phyloP scores from a whole-genome alignment of 2,113 vertebrate species.

The Oceanodroma tethys region DNA sequence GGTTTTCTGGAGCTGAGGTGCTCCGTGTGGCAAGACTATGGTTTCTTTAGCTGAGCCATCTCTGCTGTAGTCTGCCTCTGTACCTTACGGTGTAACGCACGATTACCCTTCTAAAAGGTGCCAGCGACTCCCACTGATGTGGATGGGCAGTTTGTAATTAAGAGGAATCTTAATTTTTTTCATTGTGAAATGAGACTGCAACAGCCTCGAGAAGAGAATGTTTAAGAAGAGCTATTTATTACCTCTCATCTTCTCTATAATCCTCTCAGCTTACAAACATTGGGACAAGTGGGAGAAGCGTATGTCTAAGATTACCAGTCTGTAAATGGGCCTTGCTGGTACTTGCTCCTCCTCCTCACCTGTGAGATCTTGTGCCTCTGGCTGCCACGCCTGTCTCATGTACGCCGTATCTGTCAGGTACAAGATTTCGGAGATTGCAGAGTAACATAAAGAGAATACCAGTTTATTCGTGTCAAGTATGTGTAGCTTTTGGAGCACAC shows the following conservation, averaged over 20 bases:
- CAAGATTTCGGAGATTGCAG: neutral
- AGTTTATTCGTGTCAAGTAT: accelerated
- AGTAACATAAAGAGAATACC: neutral
- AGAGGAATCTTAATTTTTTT: neutral
- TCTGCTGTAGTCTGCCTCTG: accelerated
- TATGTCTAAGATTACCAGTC: neutral
- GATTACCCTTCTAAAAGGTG: accelerated
- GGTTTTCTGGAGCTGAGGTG: neutral
- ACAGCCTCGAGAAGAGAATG: neutral
- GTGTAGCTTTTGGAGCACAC: accelerated
- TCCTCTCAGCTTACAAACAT: neutral
- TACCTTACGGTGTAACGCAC: accelerated
- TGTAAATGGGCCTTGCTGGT: neutral
- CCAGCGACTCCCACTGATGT: neutral
- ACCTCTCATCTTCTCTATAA: neutral
- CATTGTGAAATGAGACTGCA: neutral
- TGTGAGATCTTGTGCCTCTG: neutral
- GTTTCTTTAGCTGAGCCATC: neutral
- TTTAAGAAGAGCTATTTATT: neutral
- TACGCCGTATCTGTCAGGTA: accelerated
- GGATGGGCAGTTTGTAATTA: neutral
- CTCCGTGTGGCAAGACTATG: neutral
- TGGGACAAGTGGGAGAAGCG: neutral
- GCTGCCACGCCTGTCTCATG: accelerated
- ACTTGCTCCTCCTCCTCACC: neutral